Conservation (phyloP, 2,113 vertebrate genomes). For the Pogonocichla stellata region DNA sequence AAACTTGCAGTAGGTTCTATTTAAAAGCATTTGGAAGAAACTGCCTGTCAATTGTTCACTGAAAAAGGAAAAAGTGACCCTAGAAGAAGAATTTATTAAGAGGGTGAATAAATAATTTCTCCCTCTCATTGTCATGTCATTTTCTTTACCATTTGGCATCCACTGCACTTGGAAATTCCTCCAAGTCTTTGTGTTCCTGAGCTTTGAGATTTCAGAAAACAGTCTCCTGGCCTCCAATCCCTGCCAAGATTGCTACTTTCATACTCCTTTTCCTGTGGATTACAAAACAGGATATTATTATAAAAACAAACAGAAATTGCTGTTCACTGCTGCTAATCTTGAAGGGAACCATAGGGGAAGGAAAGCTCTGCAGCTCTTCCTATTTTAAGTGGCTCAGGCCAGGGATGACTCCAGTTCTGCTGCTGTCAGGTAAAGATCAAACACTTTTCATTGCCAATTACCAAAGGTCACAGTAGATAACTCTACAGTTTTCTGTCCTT, state of each 20-base stretch:
- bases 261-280: slow-evolving; percentile 66
- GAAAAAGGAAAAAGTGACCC: not conserved
- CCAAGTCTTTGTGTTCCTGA: slow-evolving; percentile 41
- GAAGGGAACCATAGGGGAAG: slow-evolving; percentile 1
- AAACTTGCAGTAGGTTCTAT: not conserved
- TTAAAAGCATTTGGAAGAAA: not conserved
- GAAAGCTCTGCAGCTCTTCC: not conserved
- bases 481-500: not conserved
- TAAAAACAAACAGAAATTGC: slow-evolving; percentile 57
- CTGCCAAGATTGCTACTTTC: slow-evolving; percentile 57
- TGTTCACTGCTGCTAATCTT: slow-evolving; percentile 22
- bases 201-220: slow-evolving; percentile 37
- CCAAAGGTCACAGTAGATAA: not conserved
- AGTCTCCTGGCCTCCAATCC: not conserved
- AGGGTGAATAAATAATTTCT: slow-evolving; percentile 2
- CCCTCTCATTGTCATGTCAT: slow-evolving; percentile 17
- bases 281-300: slow-evolving; percentile 67
- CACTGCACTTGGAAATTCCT: slow-evolving; percentile 18
- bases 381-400: not conserved
- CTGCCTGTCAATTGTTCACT: not conserved
- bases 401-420: not conserved
- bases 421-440: slow-evolving; percentile 33
- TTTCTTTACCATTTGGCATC: slow-evolving; percentile 48
- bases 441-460: not conserved
- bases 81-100: not conserved